A percentile compares a stretch with the other conserved stretches of the same genome.
phyloP scores from a whole-genome alignment of 2,888 invertebrate species.

The Prosapia bicincta region DNA sequence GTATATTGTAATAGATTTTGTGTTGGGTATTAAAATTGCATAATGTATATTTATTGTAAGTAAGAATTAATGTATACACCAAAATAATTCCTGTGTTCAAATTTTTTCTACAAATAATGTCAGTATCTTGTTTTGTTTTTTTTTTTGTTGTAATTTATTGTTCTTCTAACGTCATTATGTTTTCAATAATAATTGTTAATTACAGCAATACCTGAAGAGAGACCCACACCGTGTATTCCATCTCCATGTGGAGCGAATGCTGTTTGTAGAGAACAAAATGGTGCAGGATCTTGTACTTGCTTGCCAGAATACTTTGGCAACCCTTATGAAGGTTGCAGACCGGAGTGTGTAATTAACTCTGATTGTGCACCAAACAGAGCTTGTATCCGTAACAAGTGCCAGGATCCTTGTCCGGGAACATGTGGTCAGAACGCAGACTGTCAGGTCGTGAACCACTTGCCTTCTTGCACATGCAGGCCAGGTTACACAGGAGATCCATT shows the following conservation, averaged over 20 bases:
- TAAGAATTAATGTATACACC: no score
- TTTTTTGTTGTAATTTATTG: no score
- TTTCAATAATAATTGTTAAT: background rate
- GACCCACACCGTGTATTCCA: conserved; percentile 60
- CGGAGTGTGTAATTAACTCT: conserved; percentile 73
- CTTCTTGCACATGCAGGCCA: conserved; percentile 65
- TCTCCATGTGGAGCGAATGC: conserved; percentile 75
- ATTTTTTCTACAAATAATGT: no score
- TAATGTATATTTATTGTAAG: no score
- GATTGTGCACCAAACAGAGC: conserved; percentile 71
- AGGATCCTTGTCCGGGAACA: conserved; percentile 69
- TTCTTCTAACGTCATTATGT: no score
- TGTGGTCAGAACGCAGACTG: conserved; percentile 74
- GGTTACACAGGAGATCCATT: conserved; percentile 73
- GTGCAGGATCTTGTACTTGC: conserved; percentile 73
- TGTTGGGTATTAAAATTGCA: no score
- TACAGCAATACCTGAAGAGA: conserved; percentile 35
- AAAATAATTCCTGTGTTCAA: no score
- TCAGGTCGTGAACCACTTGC: conserved; percentile 69
- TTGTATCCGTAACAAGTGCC: conserved; percentile 73
- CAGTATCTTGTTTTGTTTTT: no score
- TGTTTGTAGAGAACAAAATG: conserved; percentile 65
- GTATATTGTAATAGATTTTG: no score
- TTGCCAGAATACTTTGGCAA: conserved; percentile 66
- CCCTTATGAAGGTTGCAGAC: conserved; percentile 71